Evolutionary conservation across 1,140 invertebrate species (phyloP).

Genomic region (Sitobion miscanthi): DNA sequence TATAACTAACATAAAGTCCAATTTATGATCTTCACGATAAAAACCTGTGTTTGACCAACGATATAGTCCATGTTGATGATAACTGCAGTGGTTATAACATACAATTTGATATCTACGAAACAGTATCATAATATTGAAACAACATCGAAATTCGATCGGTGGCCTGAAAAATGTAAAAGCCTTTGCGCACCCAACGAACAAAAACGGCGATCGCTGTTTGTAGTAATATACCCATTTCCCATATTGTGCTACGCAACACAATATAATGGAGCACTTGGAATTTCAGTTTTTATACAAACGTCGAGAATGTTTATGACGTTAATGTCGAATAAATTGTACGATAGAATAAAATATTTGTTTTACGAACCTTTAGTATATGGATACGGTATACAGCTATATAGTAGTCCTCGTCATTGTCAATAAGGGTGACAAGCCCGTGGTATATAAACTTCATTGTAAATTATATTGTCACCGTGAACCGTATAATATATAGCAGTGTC

Average conservation of each 20-base stretch:
- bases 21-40: neutral
- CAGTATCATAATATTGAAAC: neutral
- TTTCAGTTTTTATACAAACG: neutral
- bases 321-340: slow-evolving; percentile 3
- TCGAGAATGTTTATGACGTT: neutral
- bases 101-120: neutral
- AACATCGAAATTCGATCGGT: neutral
- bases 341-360: slow-evolving; percentile 9
- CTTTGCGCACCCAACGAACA: neutral
- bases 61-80: neutral
- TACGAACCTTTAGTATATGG: neutral
- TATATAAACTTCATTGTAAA: neutral
- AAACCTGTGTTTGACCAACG: neutral
- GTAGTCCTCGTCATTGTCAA: neutral
- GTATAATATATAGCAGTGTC: neutral
- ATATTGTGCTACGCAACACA: neutral
- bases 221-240: neutral
- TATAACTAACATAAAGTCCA: too few species aligned
- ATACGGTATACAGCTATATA: neutral
- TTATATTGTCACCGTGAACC: neutral
- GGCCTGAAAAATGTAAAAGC: neutral
- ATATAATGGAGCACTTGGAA: slow-evolving; percentile 1
- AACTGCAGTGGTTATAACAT: neutral
- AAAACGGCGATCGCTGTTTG: neutral
- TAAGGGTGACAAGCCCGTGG: neutral